These are phyloP conservation scores for Petrocephalus schoutedeni DNA, from an alignment of 2,797 vertebrate genomes.

Conservation along the genomic window DNA sequence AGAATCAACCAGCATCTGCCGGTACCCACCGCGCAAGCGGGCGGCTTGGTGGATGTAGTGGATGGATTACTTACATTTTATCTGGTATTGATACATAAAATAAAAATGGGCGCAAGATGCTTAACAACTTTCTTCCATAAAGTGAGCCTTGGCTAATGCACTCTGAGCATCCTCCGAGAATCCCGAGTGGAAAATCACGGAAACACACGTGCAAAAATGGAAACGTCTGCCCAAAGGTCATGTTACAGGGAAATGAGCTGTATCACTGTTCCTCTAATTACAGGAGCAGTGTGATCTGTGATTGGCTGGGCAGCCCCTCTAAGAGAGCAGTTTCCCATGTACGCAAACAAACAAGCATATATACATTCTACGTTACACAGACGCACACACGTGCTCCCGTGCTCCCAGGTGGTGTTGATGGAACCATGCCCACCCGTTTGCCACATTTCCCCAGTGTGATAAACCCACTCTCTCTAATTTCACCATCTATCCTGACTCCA, in stretches of 20 bases:
- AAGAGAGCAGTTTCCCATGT: not conserved
- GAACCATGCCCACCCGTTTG: conserved; percentile 42
- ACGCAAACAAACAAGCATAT: not conserved
- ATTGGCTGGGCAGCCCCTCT: not conserved
- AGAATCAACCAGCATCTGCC: conserved; percentile 1
- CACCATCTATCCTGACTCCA: not conserved
- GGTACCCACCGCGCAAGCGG: not conserved
- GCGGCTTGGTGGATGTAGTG: not conserved
- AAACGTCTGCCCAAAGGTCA: not conserved
- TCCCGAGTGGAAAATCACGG: not conserved
- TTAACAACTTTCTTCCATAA: not conserved
- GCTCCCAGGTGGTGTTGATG: conserved; percentile 43
- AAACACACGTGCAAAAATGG: not conserved
- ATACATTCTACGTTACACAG: conserved; percentile 19
- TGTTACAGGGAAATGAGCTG: not conserved
- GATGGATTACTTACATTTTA: not conserved
- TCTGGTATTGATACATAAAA: not conserved
- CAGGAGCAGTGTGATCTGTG: not conserved
- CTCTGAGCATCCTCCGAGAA: not conserved
- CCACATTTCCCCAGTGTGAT: not conserved
- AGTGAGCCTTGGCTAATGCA: not conserved
- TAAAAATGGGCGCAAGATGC: not conserved
- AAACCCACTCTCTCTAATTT: conserved; percentile 1
- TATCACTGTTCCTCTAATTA: not conserved
- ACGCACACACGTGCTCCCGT: conserved; percentile 18